Conservation (phyloP, 1,140 invertebrate species). For the Drosophila seguyi region DNA sequence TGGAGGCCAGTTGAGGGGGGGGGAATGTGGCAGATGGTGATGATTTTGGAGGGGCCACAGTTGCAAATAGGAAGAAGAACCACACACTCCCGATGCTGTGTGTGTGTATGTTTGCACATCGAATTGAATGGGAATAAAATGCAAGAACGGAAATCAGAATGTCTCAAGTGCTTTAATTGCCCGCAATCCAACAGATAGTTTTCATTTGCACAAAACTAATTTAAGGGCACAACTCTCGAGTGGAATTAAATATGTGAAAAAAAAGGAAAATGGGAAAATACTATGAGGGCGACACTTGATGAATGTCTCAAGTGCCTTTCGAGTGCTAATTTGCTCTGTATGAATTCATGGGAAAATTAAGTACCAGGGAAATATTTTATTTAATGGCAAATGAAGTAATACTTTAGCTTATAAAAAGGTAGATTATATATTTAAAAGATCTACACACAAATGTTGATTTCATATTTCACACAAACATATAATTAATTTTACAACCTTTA, state of each 20-base stretch:
- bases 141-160: conserved; percentile 58
- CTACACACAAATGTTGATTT: neutral
- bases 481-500: neutral
- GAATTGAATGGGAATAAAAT: conserved; percentile 41
- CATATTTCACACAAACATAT: neutral
- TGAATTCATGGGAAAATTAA: neutral
- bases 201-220: conserved; percentile 41
- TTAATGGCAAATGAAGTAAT: neutral
- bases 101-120: conserved; percentile 10
- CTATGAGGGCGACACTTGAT: conserved; percentile 17
- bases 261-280: neutral
- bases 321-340: conserved; percentile 8
- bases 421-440: neutral
- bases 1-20: conserved; percentile 46
- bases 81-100: conserved; percentile 9
- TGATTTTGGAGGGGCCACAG: conserved; percentile 13
- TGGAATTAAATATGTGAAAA: conserved; percentile 36
- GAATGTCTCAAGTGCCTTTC: conserved; percentile 31
- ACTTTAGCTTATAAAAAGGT: neutral
- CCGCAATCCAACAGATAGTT: conserved; percentile 43
- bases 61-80: conserved; percentile 29
- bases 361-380: neutral
- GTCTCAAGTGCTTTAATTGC: conserved; percentile 64
- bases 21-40: conserved; percentile 16
- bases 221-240: conserved; percentile 29